Conservation (phyloP, 2,797 vertebrate species). For the Enteromius radiatus region DNA sequence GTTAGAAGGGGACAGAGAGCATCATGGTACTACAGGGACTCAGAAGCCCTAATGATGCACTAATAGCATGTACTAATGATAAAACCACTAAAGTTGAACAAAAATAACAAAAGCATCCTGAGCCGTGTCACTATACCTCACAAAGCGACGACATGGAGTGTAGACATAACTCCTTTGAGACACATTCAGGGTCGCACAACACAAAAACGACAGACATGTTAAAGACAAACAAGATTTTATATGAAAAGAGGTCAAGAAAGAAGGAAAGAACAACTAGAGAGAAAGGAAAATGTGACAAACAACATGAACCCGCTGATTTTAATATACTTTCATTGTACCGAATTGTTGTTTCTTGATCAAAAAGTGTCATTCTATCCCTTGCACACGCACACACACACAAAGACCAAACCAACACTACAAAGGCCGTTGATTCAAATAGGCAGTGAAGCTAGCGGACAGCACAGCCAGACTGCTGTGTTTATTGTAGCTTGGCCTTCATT, state of each 20-base stretch:
- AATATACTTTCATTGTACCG: background rate
- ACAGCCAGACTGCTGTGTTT: slow-evolving; percentile 39
- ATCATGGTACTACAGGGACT: slow-evolving; percentile 2
- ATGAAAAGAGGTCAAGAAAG: slow-evolving; percentile 41
- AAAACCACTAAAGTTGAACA: background rate
- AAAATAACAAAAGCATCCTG: slow-evolving; percentile 24
- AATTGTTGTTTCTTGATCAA: background rate
- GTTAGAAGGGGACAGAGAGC: slow-evolving; percentile 2
- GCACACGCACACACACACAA: background rate
- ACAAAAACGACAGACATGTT: slow-evolving; percentile 58
- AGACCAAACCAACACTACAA: slow-evolving; percentile 12
- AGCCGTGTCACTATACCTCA: slow-evolving; percentile 73
- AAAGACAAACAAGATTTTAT: slow-evolving; percentile 49
- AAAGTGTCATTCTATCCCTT: background rate
- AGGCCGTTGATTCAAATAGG: slow-evolving; percentile 15
- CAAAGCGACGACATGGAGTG: slow-evolving; percentile 69
- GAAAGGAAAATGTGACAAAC: slow-evolving; percentile 10
- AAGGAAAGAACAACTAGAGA: slow-evolving; percentile 7
- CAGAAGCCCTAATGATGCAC: slow-evolving; percentile 6
- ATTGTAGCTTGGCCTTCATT: slow-evolving; percentile 49
- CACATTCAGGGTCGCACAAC: slow-evolving; percentile 53
- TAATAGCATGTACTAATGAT: slow-evolving; percentile 15
- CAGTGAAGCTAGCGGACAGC: slow-evolving; percentile 37
- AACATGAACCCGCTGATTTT: background rate
- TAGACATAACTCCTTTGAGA: slow-evolving; percentile 74